A percentile compares a stretch with the other conserved stretches of the same genome.
These are phyloP conservation scores for Eupelmus urozonus DNA, from an alignment of 2,888 invertebrate genomes.

Conservation along the genomic window DNA sequence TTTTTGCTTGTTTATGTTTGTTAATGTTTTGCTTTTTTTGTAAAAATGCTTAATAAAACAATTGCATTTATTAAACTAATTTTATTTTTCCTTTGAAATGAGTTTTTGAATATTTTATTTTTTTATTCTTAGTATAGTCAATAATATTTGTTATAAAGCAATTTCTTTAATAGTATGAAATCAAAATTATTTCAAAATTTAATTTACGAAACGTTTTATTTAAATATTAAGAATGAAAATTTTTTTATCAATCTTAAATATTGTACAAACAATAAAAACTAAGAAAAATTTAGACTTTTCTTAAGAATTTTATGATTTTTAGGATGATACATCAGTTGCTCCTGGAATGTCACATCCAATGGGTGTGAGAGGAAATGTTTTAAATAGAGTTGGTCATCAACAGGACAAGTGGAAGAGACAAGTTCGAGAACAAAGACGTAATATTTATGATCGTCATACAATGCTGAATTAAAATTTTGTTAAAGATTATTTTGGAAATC, in stretches of 20 bases:
- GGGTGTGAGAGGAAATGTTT: slow-evolving; percentile 87
- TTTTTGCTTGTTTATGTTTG: slow-evolving; percentile 1
- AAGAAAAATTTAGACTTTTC: neutral
- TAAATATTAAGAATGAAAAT: neutral
- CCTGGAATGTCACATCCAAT: slow-evolving; percentile 86
- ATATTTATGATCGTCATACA: slow-evolving; percentile 97
- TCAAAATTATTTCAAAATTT: neutral
- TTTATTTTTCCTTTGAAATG: neutral
- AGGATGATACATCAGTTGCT: slow-evolving; percentile 83
- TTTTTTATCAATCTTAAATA: neutral
- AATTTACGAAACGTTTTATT: neutral
- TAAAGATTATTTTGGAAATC: slow-evolving; percentile 7
- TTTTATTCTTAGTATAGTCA: neutral
- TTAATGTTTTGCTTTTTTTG: too few species aligned
- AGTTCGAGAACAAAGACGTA: slow-evolving; percentile 95
- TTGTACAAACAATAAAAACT: slow-evolving; percentile 29
- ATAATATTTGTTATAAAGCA: neutral
- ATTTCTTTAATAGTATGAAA: neutral
- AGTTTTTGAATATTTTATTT: neutral
- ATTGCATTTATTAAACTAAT: neutral
- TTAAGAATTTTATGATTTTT: slow-evolving; percentile 37
- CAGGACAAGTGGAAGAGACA: slow-evolving; percentile 98
- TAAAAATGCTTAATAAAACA: too few species aligned
- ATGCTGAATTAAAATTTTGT: slow-evolving; percentile 90
- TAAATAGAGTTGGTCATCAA: slow-evolving; percentile 96